A percentile compares a stretch with the other conserved stretches of the same genome.
Evolutionary conservation across 2,888 invertebrate species (phyloP).

Genomic region (Cylloceria caligata): DNA sequence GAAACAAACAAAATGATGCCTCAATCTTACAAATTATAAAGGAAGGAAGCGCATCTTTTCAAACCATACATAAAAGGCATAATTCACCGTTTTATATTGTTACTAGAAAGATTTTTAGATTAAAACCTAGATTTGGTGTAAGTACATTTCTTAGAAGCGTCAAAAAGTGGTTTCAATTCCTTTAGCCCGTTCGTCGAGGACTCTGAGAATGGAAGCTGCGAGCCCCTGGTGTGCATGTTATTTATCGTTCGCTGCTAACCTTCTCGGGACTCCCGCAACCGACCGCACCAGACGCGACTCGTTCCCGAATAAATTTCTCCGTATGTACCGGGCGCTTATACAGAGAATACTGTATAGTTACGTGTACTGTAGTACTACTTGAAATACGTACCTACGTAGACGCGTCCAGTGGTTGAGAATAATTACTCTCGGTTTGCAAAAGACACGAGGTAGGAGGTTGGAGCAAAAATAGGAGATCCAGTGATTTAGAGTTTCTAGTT

Average conservation of each 20-base stretch:
- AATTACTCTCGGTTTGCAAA: slow-evolving; percentile 57
- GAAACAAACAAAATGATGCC: too few species aligned
- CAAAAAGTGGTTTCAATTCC: slow-evolving; percentile 30
- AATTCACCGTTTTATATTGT: not conserved
- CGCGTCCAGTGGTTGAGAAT: slow-evolving; percentile 55
- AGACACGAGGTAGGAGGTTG: slow-evolving; percentile 41
- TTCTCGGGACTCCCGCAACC: slow-evolving; percentile 47
- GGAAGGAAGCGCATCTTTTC: not conserved
- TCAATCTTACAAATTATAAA: not conserved
- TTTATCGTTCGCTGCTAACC: slow-evolving; percentile 58
- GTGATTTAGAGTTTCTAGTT: slow-evolving; percentile 54
- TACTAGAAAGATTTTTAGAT: too few species aligned
- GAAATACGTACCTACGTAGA: slow-evolving; percentile 36
- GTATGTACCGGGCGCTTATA: slow-evolving; percentile 50
- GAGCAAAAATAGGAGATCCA: slow-evolving; percentile 48
- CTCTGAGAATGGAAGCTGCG: slow-evolving; percentile 2
- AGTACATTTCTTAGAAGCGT: slow-evolving; percentile 35
- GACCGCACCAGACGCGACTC: slow-evolving; percentile 57
- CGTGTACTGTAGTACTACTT: slow-evolving; percentile 23
- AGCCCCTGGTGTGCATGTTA: slow-evolving; percentile 41
- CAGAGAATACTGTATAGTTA: slow-evolving; percentile 20
- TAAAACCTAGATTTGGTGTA: not conserved
- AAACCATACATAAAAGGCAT: not conserved
- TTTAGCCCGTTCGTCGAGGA: slow-evolving; percentile 11
- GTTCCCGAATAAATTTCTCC: slow-evolving; percentile 56